Percentiles rank a stretch among this genome's conserved stretches.
Evolutionary conservation across 2,113 vertebrate genomes (phyloP).

Genomic region (Crotalus viridis): DNA sequence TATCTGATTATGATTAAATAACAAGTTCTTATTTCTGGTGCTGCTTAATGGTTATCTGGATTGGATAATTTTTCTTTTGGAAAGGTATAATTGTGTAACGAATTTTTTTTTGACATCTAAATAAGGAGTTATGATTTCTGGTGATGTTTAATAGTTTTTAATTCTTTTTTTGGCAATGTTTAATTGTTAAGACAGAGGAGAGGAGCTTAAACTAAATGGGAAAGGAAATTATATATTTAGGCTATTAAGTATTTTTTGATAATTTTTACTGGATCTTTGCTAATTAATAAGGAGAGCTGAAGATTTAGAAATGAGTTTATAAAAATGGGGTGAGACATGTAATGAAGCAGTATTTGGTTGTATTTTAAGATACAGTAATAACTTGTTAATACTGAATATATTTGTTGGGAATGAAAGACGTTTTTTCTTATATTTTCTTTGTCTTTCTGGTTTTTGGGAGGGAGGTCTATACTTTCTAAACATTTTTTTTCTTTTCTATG

Average conservation of each 20-base stretch:
- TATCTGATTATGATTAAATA: not conserved
- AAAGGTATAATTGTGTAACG: not conserved
- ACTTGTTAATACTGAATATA: not conserved
- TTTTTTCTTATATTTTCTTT: not conserved
- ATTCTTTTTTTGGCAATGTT: not conserved
- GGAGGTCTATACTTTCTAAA: not conserved
- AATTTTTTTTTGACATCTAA: not conserved
- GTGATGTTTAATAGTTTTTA: not conserved
- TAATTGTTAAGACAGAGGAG: not conserved
- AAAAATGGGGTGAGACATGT: not conserved
- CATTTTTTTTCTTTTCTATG: not conserved
- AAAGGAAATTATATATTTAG: not conserved
- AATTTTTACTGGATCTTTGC: not conserved
- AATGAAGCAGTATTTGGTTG: not conserved
- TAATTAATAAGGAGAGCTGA: not conserved
- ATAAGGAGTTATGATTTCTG: not conserved
- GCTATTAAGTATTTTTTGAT: not conserved
- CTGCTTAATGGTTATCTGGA: not conserved
- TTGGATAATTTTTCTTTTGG: not conserved
- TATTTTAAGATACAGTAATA: not conserved
- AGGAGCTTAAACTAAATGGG: not conserved
- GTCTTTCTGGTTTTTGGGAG: not conserved
- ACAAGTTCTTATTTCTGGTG: not conserved
- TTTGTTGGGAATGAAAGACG: not conserved
- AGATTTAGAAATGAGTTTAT: not conserved